Conservation (phyloP, 2,888 invertebrate genomes). For the Epistrophella euchroma region DNA sequence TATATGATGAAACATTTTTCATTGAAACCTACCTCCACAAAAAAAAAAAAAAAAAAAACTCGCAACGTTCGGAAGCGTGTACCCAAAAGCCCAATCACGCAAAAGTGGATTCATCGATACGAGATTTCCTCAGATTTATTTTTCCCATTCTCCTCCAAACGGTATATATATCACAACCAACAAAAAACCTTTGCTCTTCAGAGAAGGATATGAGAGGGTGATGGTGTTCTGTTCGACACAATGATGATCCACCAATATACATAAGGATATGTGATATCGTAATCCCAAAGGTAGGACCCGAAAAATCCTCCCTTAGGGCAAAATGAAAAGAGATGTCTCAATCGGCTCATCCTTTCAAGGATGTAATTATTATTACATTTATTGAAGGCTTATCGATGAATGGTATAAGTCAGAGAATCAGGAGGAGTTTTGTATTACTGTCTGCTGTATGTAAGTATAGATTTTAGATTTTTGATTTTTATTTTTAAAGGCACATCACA, state of each 20-base stretch:
- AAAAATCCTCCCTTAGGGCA: conserved; percentile 44
- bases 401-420: conserved; percentile 53
- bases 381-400: conserved; percentile 70
- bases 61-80: conserved; percentile 26
- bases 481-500: background rate
- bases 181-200: conserved; percentile 12
- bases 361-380: conserved; percentile 74
- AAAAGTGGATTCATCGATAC: conserved; percentile 65
- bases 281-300: conserved; percentile 48
- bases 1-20: conserved; percentile 66
- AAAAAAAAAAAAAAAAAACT: conserved; percentile 2
- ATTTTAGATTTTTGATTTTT: conserved; percentile 22
- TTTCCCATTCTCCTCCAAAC: conserved; percentile 19
- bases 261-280: conserved; percentile 44
- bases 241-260: conserved; percentile 23
- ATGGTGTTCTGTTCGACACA: conserved; percentile 10
- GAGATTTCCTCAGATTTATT: conserved; percentile 69
- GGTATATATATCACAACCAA: background rate
- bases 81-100: conserved; percentile 64
- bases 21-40: conserved; percentile 28
- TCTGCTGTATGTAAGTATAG: background rate
- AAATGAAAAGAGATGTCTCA: conserved; percentile 47
- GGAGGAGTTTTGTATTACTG: conserved; percentile 7
- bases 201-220: background rate
- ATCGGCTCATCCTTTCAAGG: conserved; percentile 58